These are phyloP conservation scores for Atractosteus spatula DNA, from an alignment of 2,113 vertebrate genomes.

Conservation along the genomic window DNA sequence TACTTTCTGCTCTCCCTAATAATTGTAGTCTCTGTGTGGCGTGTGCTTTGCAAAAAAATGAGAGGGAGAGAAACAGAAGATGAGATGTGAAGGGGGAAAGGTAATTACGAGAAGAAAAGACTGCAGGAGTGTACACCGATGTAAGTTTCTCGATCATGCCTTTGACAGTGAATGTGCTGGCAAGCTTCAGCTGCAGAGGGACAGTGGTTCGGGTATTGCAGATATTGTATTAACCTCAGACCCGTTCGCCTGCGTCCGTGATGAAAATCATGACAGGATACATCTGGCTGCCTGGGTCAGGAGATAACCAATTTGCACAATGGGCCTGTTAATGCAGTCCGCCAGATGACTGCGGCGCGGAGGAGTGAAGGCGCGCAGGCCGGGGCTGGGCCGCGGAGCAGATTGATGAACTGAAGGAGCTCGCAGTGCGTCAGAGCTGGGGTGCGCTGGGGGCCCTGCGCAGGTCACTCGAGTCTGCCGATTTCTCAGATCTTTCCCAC, in stretches of 20 bases:
- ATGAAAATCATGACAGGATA: constrained; percentile 10
- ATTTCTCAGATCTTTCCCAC: no score
- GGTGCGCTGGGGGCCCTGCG: no score
- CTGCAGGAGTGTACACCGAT: no score
- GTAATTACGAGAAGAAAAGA: no score
- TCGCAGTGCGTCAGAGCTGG: neutral
- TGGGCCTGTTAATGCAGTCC: neutral
- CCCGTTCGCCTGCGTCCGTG: constrained; percentile 3
- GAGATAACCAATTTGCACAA: constrained; percentile 6
- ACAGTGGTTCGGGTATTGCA: neutral
- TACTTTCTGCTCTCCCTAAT: no score
- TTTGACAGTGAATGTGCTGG: neutral
- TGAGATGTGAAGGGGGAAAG: no score
- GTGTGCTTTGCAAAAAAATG: no score
- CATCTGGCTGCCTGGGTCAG: constrained; percentile 4
- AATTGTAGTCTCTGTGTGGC: no score
- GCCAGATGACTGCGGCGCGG: neutral
- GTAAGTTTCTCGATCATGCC: no score
- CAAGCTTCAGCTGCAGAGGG: neutral
- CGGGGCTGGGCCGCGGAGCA: neutral
- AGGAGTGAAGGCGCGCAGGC: neutral
- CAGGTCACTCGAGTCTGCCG: no score
- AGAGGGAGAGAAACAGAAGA: no score
- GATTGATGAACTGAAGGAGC: neutral
- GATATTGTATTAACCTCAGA: constrained; percentile 12